Evolutionary conservation across 2,113 vertebrate genomes (phyloP).

Genomic region (Caloenas nicobarica): DNA sequence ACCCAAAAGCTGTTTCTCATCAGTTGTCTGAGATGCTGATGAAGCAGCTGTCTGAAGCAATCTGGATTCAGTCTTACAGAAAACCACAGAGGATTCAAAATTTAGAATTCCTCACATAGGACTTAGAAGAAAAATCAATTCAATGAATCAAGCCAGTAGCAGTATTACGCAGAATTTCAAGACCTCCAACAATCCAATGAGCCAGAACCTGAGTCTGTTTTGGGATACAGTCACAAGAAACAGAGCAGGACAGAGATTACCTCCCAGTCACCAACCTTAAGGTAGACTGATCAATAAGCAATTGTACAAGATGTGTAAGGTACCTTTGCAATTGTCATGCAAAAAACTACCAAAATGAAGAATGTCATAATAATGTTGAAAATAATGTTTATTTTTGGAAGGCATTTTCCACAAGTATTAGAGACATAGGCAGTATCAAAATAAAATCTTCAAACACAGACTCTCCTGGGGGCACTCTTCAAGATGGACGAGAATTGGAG

Average conservation of each 20-base stretch:
- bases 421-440: not conserved
- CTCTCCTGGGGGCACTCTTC: not conserved
- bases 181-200: not conserved
- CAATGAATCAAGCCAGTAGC: not conserved
- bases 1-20: slow-evolving; percentile 9
- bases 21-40: not conserved
- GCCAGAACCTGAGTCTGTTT: not conserved
- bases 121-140: not conserved
- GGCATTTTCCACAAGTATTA: not conserved
- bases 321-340: not conserved
- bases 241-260: not conserved
- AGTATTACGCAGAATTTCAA: not conserved
- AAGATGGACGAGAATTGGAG: not conserved
- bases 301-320: fast-evolving
- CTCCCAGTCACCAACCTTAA: not conserved
- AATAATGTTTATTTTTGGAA: not conserved
- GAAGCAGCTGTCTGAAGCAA: not conserved
- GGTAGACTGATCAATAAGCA: not conserved
- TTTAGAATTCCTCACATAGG: not conserved
- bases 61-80: not conserved
- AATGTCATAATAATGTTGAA: not conserved
- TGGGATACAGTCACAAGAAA: not conserved
- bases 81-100: not conserved
- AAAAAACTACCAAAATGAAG: not conserved
- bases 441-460: not conserved